Evolutionary conservation across 2,113 vertebrate species (phyloP).

Genomic region (Dissostichus mawsoni): DNA sequence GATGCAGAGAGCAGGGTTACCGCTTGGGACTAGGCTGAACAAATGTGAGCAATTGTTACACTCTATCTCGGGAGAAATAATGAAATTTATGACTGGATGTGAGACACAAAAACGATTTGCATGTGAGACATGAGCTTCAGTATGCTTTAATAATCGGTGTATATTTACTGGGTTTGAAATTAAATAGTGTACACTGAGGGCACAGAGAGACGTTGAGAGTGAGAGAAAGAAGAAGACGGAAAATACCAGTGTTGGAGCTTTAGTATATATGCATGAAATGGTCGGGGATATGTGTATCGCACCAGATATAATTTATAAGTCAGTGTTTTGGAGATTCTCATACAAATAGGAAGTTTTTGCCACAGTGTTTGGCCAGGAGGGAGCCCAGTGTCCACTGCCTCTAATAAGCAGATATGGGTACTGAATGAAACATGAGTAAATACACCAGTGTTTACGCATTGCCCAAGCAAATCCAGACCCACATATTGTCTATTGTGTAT

Average conservation of each 20-base stretch:
- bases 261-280: conserved; percentile 31
- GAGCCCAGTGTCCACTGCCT: conserved; percentile 37
- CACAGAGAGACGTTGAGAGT: not conserved
- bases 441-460: conserved; percentile 12
- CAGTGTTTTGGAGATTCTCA: conserved; percentile 44
- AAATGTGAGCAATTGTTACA: conserved; percentile 27
- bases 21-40: conserved; percentile 16
- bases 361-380: conserved; percentile 43
- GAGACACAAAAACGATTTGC: conserved; percentile 4
- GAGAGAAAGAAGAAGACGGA: not conserved
- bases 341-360: conserved; percentile 40
- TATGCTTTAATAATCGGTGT: conserved; percentile 19
- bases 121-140: conserved; percentile 6
- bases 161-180: conserved; percentile 27
- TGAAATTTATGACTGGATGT: conserved; percentile 20
- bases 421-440: conserved; percentile 73
- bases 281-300: conserved; percentile 37
- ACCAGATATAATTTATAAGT: conserved; percentile 11
- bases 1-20: conserved; percentile 24
- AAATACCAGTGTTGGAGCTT: not conserved
- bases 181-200: not conserved
- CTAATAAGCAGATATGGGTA: conserved; percentile 76
- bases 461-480: not conserved
- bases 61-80: conserved; percentile 19
- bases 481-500: not conserved